Evolutionary conservation across 1,140 invertebrate species (phyloP).

Genomic region (Bombus consobrinus): DNA sequence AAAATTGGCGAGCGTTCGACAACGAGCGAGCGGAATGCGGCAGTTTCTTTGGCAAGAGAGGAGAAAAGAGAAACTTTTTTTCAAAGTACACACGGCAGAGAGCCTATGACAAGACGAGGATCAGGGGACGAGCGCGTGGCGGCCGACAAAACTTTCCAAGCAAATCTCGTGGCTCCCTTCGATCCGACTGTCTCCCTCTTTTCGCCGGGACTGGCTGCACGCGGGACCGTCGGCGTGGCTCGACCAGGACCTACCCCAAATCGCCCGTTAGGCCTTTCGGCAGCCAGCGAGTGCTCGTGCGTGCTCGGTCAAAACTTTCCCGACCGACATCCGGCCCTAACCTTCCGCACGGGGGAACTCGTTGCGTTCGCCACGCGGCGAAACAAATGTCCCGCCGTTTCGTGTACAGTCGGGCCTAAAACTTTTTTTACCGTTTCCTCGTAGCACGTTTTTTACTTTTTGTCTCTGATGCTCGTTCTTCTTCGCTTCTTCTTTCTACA

Average conservation of each 20-base stretch:
- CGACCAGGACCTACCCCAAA: constrained; percentile 79
- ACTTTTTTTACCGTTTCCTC: not conserved
- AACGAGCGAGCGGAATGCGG: not conserved
- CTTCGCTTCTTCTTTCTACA: too few relatives aligned
- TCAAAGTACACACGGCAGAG: not conserved
- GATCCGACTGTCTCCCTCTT: constrained; percentile 47
- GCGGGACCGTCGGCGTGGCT: constrained; percentile 10
- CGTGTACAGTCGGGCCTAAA: constrained; percentile 66
- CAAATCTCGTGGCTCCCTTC: constrained; percentile 49
- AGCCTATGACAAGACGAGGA: constrained; percentile 51
- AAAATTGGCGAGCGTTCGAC: not conserved
- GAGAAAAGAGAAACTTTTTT: not conserved
- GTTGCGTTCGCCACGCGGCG: constrained; percentile 69
- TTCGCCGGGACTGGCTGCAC: constrained; percentile 8
- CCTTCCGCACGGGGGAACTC: constrained; percentile 77
- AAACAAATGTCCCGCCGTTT: constrained; percentile 72
- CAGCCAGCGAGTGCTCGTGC: constrained; percentile 52
- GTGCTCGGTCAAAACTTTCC: constrained; percentile 73
- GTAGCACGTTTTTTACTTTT: not conserved
- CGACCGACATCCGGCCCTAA: constrained; percentile 76
- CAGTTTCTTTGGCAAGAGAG: not conserved
- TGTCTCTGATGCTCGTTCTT: not conserved
- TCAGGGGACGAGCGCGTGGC: constrained; percentile 42
- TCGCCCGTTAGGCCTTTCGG: constrained; percentile 71
- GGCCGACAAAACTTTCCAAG: constrained; percentile 64